Evolutionary conservation across 2,113 vertebrate species (phyloP).

Genomic region (Cariama cristata): DNA sequence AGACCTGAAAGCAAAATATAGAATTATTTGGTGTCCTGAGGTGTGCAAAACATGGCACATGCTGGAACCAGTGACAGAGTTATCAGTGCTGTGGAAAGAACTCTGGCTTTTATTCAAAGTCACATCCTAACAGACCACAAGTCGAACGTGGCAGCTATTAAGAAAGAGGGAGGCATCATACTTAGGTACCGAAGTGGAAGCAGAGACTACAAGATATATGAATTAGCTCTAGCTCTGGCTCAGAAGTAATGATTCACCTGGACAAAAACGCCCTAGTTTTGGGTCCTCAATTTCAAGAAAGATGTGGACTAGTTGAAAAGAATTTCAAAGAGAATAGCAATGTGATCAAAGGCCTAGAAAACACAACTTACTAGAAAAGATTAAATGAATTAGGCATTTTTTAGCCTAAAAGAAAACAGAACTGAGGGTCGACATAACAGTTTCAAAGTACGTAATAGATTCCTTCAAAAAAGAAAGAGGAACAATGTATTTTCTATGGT

Average conservation of each 20-base stretch:
- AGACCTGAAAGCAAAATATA: neutral
- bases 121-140: fast-evolving
- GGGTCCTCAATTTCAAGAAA: neutral
- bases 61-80: neutral
- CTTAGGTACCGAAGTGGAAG: neutral
- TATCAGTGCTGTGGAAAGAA: neutral
- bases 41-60: neutral
- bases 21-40: neutral
- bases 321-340: neutral
- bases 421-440: neutral
- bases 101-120: neutral
- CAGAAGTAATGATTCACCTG: neutral
- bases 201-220: neutral
- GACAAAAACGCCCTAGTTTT: neutral
- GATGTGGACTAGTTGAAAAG: neutral
- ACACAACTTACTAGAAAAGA: neutral
- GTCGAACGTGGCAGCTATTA: neutral
- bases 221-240: neutral
- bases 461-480: neutral
- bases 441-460: neutral
- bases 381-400: neutral
- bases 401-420: neutral
- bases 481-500: neutral
- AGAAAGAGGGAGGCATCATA: neutral
- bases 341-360: neutral